Evolutionary conservation across 2,888 invertebrate genomes (phyloP), one percentile per base, ranked within the genome.

Genomic region (Venusia cambrica): DNA sequence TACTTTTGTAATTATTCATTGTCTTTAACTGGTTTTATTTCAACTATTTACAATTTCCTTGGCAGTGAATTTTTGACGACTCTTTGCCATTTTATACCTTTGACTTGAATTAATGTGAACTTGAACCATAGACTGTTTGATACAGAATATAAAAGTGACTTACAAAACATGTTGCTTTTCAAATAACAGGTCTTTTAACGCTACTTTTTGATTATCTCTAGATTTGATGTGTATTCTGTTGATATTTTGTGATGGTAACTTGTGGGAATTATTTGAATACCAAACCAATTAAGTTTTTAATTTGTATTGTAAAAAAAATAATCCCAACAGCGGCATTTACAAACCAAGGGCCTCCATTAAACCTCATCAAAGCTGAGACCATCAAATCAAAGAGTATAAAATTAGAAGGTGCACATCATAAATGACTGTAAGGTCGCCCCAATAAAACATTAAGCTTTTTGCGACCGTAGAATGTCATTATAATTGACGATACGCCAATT

Each of bases 401-500:
- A 37, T 21, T 35, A 46, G 43, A 41, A 25, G 38, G 31, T 10
- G 6, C 32, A 39, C 22, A 19, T 35, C 32, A 22, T 36, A 41
- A 42, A 40, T 39, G 8, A 18, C 33, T 31, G 38, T 38, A 40
- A 33, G 18, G 19, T 18, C 16, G 26, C 10, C 24, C 31, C 31
- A 47, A 46, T 54, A 53, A 54, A 48, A 53, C 51, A 48, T 49
- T 3, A 7, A 20, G 46, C 57, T 56, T 59, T 64, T 51, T 60
- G 58, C 54, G 60, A 54, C 55, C 43, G 54, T 57, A 63, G 57
- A 59, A 57, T 64, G 64, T 67, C 61, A 51, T 62, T 62, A 62
- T 66, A 68, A 66, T 62, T 62, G 66, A 63, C 54, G 63, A 68
- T 57, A 68, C 62, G 64, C 57, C 67, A 66, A 62, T 64, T 56